These are phyloP conservation scores for Mellivora capensis DNA, from an alignment of 2,113 vertebrate genomes.

Conservation along the genomic window DNA sequence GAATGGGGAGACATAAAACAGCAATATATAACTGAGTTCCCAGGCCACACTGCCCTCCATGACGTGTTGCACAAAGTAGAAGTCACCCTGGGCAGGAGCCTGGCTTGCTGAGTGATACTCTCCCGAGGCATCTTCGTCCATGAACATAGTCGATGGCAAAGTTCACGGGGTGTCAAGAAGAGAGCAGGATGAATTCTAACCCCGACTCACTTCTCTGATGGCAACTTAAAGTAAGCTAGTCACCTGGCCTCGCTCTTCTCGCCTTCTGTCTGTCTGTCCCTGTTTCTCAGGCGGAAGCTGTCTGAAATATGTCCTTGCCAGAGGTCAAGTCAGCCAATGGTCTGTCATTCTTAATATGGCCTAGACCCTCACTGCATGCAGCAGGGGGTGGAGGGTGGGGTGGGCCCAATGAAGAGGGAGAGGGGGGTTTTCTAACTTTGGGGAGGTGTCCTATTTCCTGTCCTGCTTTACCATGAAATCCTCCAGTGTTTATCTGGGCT, in stretches of 20 bases:
- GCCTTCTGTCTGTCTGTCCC: not conserved
- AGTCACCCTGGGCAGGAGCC: not conserved
- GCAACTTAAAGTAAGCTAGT: not conserved
- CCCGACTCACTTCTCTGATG: not conserved
- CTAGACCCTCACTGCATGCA: not conserved
- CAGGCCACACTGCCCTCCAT: not conserved
- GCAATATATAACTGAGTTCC: not conserved
- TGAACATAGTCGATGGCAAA: not conserved
- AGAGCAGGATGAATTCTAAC: not conserved
- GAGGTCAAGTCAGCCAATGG: not conserved
- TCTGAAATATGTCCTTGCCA: not conserved
- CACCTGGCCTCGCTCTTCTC: not conserved
- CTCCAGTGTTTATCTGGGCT: not conserved
- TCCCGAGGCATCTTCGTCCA: not conserved
- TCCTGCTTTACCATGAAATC: not conserved
- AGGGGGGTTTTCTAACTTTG: not conserved
- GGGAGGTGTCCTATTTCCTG: not conserved
- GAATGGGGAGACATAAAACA: not conserved
- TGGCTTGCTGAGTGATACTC: not conserved
- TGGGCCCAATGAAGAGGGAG: not conserved
- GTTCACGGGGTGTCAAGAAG: not conserved
- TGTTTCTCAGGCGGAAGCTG: not conserved
- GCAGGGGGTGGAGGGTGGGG: fast-evolving
- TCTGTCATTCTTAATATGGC: not conserved
- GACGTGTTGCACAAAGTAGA: not conserved